These are phyloP conservation scores for Pygmarrhopalites habei DNA, from an alignment of 1,140 invertebrate species.

Conservation along the genomic window DNA sequence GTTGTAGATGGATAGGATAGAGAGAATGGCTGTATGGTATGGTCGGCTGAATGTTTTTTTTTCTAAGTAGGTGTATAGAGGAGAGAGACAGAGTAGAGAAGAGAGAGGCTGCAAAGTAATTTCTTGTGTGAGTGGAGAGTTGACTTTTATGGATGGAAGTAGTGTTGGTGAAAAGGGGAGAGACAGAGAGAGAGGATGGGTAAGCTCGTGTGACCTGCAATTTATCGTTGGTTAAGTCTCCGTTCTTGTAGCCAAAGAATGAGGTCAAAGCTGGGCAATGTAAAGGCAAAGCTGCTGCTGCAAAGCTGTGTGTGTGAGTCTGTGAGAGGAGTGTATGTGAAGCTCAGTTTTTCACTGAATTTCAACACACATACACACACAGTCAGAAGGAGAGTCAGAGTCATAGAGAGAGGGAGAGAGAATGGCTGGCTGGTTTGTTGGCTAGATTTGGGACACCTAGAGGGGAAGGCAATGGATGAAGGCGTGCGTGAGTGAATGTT, in stretches of 20 bases:
- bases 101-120: constrained; percentile 10
- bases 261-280: constrained; percentile 16
- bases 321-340: no score
- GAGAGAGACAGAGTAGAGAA: neutral
- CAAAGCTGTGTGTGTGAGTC: no score
- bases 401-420: no score
- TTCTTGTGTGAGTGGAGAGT: constrained; percentile 12
- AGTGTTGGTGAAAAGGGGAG: constrained; percentile 14
- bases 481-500: constrained; percentile 17
- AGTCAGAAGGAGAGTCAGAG: no score
- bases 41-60: neutral
- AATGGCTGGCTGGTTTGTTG: constrained; percentile 5
- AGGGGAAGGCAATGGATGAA: constrained; percentile 9
- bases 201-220: constrained; percentile 20
- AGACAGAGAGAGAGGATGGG: constrained; percentile 11
- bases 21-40: constrained; percentile 8
- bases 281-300: no score
- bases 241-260: constrained; percentile 17
- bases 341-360: constrained; percentile 16
- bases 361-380: constrained; percentile 4
- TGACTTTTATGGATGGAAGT: constrained; percentile 16
- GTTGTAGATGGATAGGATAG: neutral
- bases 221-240: constrained; percentile 16
- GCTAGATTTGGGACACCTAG: constrained; percentile 3
- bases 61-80: no score